Evolutionary conservation across 2,888 invertebrate genomes (phyloP), one percentile per base, ranked within the genome.

Genomic region (Parelbella ahira): DNA sequence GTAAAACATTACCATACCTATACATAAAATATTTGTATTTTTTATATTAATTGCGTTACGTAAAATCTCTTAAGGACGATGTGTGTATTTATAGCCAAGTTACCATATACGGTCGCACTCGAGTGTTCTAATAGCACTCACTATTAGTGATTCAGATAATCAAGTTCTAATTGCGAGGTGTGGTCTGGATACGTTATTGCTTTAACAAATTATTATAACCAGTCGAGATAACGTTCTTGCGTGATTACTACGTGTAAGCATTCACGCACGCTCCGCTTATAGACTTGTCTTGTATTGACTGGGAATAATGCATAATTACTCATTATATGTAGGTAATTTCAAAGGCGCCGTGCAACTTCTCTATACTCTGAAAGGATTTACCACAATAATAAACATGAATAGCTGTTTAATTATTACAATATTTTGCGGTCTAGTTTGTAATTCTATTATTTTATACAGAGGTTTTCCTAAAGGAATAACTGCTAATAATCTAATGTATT

Each of bases 121-220:
- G 47, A 21, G 23, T 12, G 18, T 47, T 55, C 55, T 61, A 59
- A 60, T 58, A 55, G 55, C 53, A 45, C 42, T 21, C 37, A 33
- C 37, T 44, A 68, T 23, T 39, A 59, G 56, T 54, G 60, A 61
- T 63, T 60, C 60, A 63, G 59, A 68, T 70, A 73, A 75, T 71
- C 61, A 59, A 64, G 58, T 58, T 55, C 64, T 78, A 76, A 78
- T 75, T 71, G 69, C 68, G 49, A 70, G 73, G 72, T 72, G 76
- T 71, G 74, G 71, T 64, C 57, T 49, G 44, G 38, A 60, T 60
- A 64, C 59, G 59, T 65, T 68, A 72, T 68, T 63, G 58, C 65
- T 57, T 54, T 56, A 62, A 59, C 63, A 67, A 69, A 68, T 69
- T 67, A 65, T 60, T 60, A 58, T 60, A 58, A 56, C 50, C 50